Conservation (phyloP, 2,888 invertebrate genomes). For the Ophonus ardosiacus region DNA sequence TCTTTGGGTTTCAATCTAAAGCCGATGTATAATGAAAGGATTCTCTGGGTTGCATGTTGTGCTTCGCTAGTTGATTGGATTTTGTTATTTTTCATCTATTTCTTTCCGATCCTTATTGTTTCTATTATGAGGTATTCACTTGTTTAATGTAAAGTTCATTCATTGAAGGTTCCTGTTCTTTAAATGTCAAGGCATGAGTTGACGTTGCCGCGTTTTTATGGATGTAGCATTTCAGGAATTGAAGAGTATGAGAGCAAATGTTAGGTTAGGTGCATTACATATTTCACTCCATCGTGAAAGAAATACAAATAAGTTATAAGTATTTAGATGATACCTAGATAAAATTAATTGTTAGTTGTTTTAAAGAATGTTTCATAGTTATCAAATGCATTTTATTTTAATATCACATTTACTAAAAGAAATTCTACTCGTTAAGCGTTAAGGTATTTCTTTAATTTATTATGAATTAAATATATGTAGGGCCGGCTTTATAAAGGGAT, state of each 20-base stretch:
- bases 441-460: too few relatives aligned
- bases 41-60: conserved; percentile 12
- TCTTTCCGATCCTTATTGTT: conserved; percentile 27
- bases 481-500: too few relatives aligned
- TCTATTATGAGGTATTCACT: conserved; percentile 45
- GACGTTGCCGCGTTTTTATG: conserved; percentile 23
- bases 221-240: not conserved
- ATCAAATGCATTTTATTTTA: too few relatives aligned
- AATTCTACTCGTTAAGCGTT: too few relatives aligned
- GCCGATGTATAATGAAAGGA: conserved; percentile 12
- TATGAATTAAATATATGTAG: too few relatives aligned
- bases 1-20: conserved; percentile 2
- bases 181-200: conserved; percentile 48
- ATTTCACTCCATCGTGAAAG: too few relatives aligned
- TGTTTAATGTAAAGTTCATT: conserved; percentile 47
- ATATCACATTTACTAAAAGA: too few relatives aligned
- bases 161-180: conserved; percentile 8
- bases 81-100: conserved; percentile 33
- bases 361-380: too few relatives aligned
- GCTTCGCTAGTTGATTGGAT: conserved; percentile 13
- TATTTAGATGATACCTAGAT: too few relatives aligned
- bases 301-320: too few relatives aligned
- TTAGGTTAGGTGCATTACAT: not conserved
- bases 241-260: not conserved
- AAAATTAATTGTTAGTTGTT: too few relatives aligned